These are phyloP conservation scores for Fistularia tabacaria DNA, from an alignment of 2,797 vertebrate species.

Conservation along the genomic window DNA sequence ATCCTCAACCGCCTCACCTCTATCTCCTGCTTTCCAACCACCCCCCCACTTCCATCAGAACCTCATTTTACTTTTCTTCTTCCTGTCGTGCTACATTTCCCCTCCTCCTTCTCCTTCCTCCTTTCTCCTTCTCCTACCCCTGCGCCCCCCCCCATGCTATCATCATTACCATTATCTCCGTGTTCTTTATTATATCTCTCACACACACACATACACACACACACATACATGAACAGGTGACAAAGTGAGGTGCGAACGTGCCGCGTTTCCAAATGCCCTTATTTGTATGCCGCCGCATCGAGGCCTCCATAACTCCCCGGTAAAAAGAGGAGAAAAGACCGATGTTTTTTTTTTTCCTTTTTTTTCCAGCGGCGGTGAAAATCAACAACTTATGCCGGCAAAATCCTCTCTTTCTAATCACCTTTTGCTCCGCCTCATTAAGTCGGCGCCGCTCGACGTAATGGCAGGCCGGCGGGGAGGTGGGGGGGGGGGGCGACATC, in stretches of 20 bases:
- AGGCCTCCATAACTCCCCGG: too few relatives aligned
- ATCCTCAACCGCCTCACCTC: not conserved
- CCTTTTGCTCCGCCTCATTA: too few relatives aligned
- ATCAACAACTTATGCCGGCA: too few relatives aligned
- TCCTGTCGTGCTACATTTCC: not conserved
- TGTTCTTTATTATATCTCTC: slow-evolving; percentile 8
- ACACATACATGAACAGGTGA: slow-evolving; percentile 8
- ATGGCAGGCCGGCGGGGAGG: too few relatives aligned
- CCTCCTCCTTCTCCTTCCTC: not conserved
- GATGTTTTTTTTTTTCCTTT: not conserved
- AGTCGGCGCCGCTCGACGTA: too few relatives aligned
- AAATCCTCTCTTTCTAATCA: too few relatives aligned
- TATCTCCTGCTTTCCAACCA: not conserved
- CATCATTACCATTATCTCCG: not conserved
- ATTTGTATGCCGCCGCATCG: slow-evolving; percentile 11
- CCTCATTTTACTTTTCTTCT: not conserved
- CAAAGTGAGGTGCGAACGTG: slow-evolving; percentile 16
- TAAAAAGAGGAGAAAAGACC: not conserved
- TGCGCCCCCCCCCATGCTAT: not conserved
- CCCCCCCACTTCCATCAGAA: not conserved
- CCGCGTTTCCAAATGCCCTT: slow-evolving; percentile 20
- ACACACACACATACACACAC: not conserved
- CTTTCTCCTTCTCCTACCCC: too few relatives aligned
- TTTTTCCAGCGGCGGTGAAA: not conserved
- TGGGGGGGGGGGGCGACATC: too few relatives aligned